Evolutionary conservation across 1,140 invertebrate species (phyloP), one percentile per base, ranked within the genome.

Genomic region (Heliconius eleuchia): DNA sequence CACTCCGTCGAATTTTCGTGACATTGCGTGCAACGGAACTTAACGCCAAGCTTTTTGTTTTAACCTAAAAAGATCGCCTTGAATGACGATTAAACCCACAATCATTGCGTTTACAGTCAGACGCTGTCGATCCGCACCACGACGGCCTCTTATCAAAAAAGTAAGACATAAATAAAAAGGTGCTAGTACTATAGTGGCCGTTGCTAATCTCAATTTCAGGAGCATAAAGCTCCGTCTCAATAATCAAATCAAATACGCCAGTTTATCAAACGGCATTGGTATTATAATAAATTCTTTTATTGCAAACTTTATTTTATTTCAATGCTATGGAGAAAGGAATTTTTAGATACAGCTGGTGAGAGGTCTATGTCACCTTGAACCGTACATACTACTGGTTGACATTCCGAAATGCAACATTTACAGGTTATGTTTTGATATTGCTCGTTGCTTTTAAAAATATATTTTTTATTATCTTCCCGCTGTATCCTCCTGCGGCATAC

Each of bases 311-410:
- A 66, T 66, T 60, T 60, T 27, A 66, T 27, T 3, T 66, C 13
- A 30, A 4, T 66, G 27, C 27, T n/a, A n/a, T 57, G 23, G 23
- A 66, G 23, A 70, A 70, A 76, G 60, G 27, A 30, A 16, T 30
- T 66, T 66, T 66, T 66, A 66, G 60, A 66, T 30, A 27, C 4
- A 13, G 13, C 60, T 23, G 27, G 60, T 66, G 13, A 66, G 55
- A 60, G 60, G 60, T 66, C 60, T 66, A 46, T 46, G 16, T 66
- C 5, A 66, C 60, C 60, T 66, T 66, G 60, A 18, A 66, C 60
- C 23, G 11, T 66, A 66, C 60, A 27, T 66, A 16, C 23, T 66
- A 66, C 60, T 66, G 9, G 60, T 66, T 66, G 60, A 66, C 60
- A 66, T 66, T 66, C 60, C 60, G 4, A 66, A 66, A 66, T 66